Evolutionary conservation across 2,797 vertebrate genomes (phyloP).

Genomic region (Cephalopachus bancanus): DNA sequence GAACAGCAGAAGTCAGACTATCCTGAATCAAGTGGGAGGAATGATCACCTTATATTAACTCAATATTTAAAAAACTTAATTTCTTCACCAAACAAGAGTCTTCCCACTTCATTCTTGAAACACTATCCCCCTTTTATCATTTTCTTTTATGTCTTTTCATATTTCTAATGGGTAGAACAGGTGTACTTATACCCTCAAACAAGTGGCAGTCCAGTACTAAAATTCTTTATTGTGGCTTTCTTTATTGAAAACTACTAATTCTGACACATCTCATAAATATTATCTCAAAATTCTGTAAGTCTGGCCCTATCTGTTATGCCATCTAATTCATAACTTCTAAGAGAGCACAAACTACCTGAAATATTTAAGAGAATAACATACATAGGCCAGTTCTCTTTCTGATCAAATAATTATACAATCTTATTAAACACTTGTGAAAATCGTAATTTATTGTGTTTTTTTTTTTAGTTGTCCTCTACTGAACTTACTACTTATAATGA

Average conservation of each 20-base stretch:
- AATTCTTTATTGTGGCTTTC: conserved; percentile 7
- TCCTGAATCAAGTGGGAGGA: background rate
- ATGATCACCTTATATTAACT: background rate
- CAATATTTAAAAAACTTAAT: background rate
- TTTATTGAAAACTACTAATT: background rate
- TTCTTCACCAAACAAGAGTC: background rate
- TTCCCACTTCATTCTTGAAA: background rate
- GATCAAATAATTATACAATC: background rate
- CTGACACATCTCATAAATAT: background rate
- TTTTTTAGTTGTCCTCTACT: background rate
- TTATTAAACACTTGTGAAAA: conserved; percentile 3
- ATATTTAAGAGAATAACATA: background rate
- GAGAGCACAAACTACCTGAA: background rate
- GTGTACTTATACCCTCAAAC: background rate
- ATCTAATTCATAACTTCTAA: background rate
- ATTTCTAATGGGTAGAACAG: background rate
- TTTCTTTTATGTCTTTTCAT: background rate
- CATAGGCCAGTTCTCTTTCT: background rate
- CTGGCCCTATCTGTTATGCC: background rate
- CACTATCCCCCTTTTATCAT: background rate
- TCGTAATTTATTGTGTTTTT: background rate
- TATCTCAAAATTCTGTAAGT: background rate
- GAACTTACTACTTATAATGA: background rate
- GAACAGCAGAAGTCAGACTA: background rate
- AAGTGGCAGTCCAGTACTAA: background rate